Percentiles rank a stretch among this genome's conserved stretches.
Conservation (phyloP, 1,140 invertebrate genomes). For the Macrobrachium rosenbergii region DNA sequence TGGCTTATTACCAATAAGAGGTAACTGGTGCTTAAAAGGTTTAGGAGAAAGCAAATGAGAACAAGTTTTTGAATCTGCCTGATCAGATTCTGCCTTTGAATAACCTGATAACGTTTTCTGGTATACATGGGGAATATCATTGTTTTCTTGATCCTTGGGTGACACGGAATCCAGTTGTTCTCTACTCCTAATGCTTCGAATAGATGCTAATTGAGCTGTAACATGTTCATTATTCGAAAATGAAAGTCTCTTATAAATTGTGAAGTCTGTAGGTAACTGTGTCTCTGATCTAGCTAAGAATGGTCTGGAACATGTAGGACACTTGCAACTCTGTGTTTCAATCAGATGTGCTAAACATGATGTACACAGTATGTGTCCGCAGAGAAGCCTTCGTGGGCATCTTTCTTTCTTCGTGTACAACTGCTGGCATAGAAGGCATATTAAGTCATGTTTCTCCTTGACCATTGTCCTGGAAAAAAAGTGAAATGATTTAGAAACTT, state of each 20-base stretch:
- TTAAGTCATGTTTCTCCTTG: background rate
- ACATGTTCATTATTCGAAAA: background rate
- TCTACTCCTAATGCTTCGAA: too few relatives aligned
- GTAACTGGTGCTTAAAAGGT: too few relatives aligned
- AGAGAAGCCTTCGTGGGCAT: slow-evolving; percentile 37
- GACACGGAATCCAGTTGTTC: too few relatives aligned
- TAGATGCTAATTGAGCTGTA: too few relatives aligned
- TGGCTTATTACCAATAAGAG: too few relatives aligned
- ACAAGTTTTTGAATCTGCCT: too few relatives aligned
- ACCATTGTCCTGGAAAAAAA: background rate
- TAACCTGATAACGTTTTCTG: too few relatives aligned
- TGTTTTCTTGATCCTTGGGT: too few relatives aligned
- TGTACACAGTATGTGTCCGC: slow-evolving; percentile 50
- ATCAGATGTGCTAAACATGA: slow-evolving; percentile 25
- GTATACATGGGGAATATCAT: too few relatives aligned
- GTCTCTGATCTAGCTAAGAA: slow-evolving; percentile 26
- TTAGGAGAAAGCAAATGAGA: too few relatives aligned
- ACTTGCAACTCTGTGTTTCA: background rate
- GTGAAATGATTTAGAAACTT: background rate
- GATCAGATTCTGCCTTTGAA: too few relatives aligned
- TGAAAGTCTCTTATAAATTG: background rate
- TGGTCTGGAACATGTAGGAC: slow-evolving; percentile 21
- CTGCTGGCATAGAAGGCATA: slow-evolving; percentile 6
- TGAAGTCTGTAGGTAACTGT: slow-evolving; percentile 38
- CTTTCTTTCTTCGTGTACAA: slow-evolving; percentile 17